A percentile compares a stretch with the other conserved stretches of the same genome.
Conservation (phyloP, 2,113 vertebrate genomes). For the Alexandromys fortis region DNA sequence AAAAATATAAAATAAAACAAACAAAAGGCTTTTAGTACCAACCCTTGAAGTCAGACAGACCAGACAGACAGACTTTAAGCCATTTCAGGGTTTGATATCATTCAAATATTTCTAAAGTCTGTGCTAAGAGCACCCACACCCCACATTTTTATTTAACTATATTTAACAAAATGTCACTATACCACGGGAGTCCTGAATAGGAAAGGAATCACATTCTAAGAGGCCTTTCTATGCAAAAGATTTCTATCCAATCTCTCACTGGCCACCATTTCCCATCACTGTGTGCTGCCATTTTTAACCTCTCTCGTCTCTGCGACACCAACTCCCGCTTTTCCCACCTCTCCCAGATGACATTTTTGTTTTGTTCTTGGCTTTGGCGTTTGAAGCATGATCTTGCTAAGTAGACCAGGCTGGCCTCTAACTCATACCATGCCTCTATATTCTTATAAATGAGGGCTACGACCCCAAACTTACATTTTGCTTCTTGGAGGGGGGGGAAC, state of each 20-base stretch:
- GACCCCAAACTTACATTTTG: neutral
- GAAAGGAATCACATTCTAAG: neutral
- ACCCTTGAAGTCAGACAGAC: neutral
- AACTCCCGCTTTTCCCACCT: neutral
- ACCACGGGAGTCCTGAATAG: neutral
- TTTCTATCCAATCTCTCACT: neutral
- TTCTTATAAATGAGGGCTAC: neutral
- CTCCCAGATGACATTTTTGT: constrained; percentile 2
- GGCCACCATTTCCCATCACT: neutral
- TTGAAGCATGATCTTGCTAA: neutral
- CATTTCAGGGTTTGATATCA: neutral
- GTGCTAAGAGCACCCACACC: neutral
- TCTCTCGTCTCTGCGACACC: neutral
- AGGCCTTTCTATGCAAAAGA: neutral
- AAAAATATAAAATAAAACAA: neutral
- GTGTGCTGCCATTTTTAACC: neutral
- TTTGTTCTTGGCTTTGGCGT: neutral
- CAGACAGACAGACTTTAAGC: neutral
- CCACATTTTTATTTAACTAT: neutral
- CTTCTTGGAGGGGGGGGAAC: neutral
- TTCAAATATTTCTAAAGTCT: neutral
- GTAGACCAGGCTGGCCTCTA: neutral
- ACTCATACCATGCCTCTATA: neutral
- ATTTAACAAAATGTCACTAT: constrained; percentile 23
- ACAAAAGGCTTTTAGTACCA: neutral